Conservation (phyloP, 2,888 invertebrate genomes). For the Athalia rosae region DNA sequence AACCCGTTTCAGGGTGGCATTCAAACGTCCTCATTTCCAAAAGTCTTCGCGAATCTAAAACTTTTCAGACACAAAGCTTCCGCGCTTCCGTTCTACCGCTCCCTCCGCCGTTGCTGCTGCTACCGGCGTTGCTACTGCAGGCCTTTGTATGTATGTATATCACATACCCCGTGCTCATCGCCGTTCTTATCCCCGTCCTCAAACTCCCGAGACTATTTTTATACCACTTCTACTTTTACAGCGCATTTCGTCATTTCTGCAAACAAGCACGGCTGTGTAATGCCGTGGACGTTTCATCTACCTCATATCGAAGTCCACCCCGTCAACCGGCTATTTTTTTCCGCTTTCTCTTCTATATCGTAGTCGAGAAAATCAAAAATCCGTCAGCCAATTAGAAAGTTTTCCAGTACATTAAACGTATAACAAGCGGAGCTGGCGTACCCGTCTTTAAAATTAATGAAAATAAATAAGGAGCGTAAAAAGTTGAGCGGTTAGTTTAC, state of each 20-base stretch:
- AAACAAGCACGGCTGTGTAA: constrained; percentile 22
- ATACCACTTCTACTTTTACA: constrained; percentile 33
- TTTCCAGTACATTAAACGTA: no score
- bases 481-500: no score
- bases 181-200: neutral
- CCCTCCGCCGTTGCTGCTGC: neutral
- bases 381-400: no score
- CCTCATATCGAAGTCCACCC: constrained; percentile 20
- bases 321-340: constrained; percentile 41
- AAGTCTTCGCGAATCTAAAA: constrained; percentile 53
- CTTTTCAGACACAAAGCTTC: constrained; percentile 42
- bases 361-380: neutral
- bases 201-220: neutral
- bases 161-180: neutral
- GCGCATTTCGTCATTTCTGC: constrained; percentile 41
- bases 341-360: constrained; percentile 50
- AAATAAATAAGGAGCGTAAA: no score
- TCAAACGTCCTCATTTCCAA: constrained; percentile 67
- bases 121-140: no score
- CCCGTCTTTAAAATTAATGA: no score
- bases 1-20: constrained; percentile 64
- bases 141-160: no score
- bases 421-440: no score
- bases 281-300: constrained; percentile 1
- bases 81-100: constrained; percentile 24